Evolutionary conservation across 2,113 vertebrate genomes (phyloP).

Genomic region (Amazona vittata): DNA sequence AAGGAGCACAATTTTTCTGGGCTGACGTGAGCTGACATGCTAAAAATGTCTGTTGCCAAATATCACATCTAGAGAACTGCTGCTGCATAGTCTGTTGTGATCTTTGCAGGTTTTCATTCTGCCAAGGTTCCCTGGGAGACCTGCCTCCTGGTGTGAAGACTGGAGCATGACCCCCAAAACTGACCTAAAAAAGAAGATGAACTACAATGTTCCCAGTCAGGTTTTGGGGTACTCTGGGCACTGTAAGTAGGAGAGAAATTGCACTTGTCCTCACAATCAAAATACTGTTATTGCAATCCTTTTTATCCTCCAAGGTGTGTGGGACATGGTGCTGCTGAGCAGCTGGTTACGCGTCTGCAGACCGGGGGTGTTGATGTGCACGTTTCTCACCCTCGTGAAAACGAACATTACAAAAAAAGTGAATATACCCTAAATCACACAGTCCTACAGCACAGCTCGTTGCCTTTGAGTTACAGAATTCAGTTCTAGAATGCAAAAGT

Average conservation of each 20-base stretch:
- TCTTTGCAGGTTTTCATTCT: background rate
- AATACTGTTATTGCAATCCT: background rate
- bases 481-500: background rate
- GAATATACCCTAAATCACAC: background rate
- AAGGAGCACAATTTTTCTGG: background rate
- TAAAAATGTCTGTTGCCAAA: background rate
- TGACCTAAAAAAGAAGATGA: background rate
- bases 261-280: background rate
- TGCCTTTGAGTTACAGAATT: background rate
- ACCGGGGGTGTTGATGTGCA: background rate
- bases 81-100: background rate
- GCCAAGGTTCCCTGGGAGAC: background rate
- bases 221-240: background rate
- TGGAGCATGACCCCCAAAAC: background rate
- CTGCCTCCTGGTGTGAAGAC: background rate
- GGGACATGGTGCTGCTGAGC: background rate
- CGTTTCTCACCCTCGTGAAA: background rate
- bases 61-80: background rate
- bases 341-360: background rate
- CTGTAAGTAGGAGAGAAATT: background rate
- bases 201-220: background rate
- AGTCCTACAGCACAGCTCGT: background rate
- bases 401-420: background rate
- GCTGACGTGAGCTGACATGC: background rate
- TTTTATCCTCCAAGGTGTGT: rapidly evolving